Percentiles rank a stretch among this genome's conserved stretches.
Conservation (phyloP, 1,140 invertebrate species). For the Drosophila guanche region DNA sequence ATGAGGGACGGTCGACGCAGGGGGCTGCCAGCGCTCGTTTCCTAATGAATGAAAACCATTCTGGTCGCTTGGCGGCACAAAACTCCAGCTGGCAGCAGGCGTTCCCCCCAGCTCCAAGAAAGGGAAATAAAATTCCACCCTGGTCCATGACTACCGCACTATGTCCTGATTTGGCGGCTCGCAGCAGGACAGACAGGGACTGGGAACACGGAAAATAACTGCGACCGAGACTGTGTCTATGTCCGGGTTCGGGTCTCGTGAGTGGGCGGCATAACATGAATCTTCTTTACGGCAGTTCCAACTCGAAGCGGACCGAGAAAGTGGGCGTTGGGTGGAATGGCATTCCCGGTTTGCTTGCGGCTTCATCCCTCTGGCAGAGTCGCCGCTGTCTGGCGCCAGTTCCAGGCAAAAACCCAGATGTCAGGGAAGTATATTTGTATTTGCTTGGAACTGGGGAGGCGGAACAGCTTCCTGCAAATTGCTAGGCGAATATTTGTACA, state of each 20-base stretch:
- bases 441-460: slow-evolving; percentile 17
- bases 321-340: slow-evolving; percentile 9
- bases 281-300: slow-evolving; percentile 51
- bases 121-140: slow-evolving; percentile 55
- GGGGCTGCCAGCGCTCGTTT: slow-evolving; percentile 39
- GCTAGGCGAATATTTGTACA: background rate
- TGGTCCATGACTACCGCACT: slow-evolving; percentile 66
- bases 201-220: too few relatives aligned
- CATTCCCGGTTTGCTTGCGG: slow-evolving; percentile 36
- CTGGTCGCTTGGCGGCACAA: slow-evolving; percentile 15
- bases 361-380: slow-evolving; percentile 30
- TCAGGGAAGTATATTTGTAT: slow-evolving; percentile 15
- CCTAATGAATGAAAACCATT: slow-evolving; percentile 74
- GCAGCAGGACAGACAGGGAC: slow-evolving; percentile 21
- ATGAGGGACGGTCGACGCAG: slow-evolving; percentile 37
- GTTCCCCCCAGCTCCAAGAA: slow-evolving; percentile 3
- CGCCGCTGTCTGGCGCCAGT: slow-evolving; percentile 48
- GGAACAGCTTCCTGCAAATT: slow-evolving; percentile 5
- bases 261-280: slow-evolving; percentile 59
- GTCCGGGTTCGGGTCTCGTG: slow-evolving; percentile 21
- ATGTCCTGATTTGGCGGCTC: slow-evolving; percentile 67
- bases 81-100: slow-evolving; percentile 61
- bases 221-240: too few relatives aligned
- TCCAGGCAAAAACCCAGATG: slow-evolving; percentile 21
- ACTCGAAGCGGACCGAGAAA: slow-evolving; percentile 6